These are phyloP conservation scores for Danio jaintianensis DNA, from an alignment of 2,797 vertebrate genomes.

Conservation along the genomic window DNA sequence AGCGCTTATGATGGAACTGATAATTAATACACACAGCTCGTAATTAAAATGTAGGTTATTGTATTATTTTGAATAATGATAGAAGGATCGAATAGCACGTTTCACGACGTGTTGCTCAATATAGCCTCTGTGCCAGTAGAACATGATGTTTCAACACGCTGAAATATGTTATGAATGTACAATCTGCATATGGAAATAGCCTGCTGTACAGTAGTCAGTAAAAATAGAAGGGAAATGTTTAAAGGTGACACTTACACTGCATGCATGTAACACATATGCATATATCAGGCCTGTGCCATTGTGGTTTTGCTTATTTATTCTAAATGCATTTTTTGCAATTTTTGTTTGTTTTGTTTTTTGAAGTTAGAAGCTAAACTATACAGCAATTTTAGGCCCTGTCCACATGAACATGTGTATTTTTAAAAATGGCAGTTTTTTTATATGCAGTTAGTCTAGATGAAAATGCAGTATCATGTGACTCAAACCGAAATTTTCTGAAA, in stretches of 20 bases:
- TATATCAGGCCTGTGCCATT: too few species aligned
- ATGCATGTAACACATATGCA: too few species aligned
- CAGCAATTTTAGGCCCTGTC: too few species aligned
- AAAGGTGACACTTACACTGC: background rate
- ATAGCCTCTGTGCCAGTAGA: conserved; percentile 9
- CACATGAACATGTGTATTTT: too few species aligned
- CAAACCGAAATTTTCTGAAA: too few species aligned
- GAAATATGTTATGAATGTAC: conserved; percentile 30
- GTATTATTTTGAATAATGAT: background rate
- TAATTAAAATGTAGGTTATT: background rate
- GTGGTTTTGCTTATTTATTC: too few species aligned
- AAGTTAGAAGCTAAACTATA: too few species aligned
- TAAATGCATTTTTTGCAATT: too few species aligned
- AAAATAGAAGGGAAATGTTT: conserved; percentile 44
- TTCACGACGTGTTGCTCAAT: background rate
- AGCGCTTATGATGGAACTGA: conserved; percentile 4
- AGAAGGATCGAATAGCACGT: background rate
- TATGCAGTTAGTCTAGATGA: too few species aligned
- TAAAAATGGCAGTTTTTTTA: too few species aligned
- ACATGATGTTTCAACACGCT: background rate
- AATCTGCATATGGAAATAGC: background rate
- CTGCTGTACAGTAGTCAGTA: background rate
- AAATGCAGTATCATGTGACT: too few species aligned
- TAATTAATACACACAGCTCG: conserved; percentile 6
- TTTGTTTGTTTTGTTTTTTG: too few species aligned